A percentile compares a stretch with the other conserved stretches of the same genome.
phyloP scores from a whole-genome alignment of 2,113 vertebrate species.

The Tetraodon nigroviridis region DNA sequence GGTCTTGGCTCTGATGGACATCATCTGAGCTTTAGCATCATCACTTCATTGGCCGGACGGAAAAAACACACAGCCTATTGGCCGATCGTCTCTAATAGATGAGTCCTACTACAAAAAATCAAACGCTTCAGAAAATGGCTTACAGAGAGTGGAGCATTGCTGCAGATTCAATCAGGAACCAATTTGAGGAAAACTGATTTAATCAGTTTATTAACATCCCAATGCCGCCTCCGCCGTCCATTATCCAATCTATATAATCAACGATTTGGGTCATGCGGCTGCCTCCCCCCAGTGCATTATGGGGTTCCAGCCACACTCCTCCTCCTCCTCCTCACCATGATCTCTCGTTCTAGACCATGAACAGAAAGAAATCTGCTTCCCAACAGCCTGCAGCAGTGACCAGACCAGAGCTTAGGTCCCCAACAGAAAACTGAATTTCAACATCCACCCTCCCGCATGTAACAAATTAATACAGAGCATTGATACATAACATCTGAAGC shows the following conservation, averaged over 20 bases:
- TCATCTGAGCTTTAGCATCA: conserved; percentile 37
- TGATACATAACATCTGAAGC: no score
- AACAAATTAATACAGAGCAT: no score
- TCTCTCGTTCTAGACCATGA: neutral
- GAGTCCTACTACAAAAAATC: conserved; percentile 7
- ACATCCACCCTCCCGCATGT: no score
- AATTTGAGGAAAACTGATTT: conserved; percentile 11
- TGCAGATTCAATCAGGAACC: neutral
- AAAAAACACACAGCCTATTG: neutral
- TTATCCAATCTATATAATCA: conserved; percentile 23
- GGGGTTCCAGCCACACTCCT: neutral
- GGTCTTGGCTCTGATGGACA: conserved; percentile 25
- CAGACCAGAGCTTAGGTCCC: no score
- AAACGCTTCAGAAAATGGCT: neutral
- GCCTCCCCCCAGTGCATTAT: neutral
- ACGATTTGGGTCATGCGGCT: conserved; percentile 26
- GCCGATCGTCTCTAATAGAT: neutral
- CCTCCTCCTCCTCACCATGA: conserved; percentile 18
- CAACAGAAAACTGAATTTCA: no score
- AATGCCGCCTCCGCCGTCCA: neutral
- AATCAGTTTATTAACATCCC: conserved; percentile 21
- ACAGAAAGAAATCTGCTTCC: no score
- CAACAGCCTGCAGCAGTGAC: no score
- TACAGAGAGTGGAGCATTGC: no score
- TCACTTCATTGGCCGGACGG: conserved; percentile 4